Base-by-base conservation (phyloP, 2,888 invertebrate species). In the Clunio marinus region DNA sequence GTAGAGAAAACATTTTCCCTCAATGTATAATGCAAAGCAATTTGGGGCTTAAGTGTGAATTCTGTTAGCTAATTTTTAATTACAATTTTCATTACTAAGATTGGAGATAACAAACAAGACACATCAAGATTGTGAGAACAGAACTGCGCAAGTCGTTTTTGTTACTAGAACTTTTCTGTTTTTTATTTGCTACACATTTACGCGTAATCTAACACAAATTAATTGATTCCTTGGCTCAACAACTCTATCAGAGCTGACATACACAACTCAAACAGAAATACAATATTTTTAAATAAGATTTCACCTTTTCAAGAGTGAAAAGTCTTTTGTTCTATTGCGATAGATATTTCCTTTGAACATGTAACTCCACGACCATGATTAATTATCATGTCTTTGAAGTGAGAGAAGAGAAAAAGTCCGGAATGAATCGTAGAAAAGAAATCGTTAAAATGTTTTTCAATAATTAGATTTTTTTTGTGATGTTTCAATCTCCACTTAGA, bases 381-480 rank as follows among this genome's bases (percentile, higher is more conserved):
- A 57, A 57, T 57, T 57, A 57, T 57, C 25, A 5, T 15, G 57
- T 57, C 57, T 24, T 20, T 24, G 55, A 25, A 32, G 4, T 57
- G 57, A 57, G n/a, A 13, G n/a, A 24, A 3, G 5, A 57, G 27
- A 24, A 57, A 17, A 51, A 20, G 20, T 7, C 8, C 20, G 4
- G 22, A 57, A 22, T 22, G 20, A 57, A 10, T 7, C 10, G 32
- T 32, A 7, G 5, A 41, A 32, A 22, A 57, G 57, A 57, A 27
- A 57, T 57, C 27, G 27, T 57, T 57, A 57, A 57, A 57, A 27
- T 57, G 57, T 57, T 59, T 45, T 59, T 59, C 59, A 35, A 35
- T 59, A 59, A 59, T 59, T 59, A 59, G 59, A 59, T 59, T 59
- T 59, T n/a, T n/a, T n/a, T n/a, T n/a, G n/a, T 22, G 59, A 59